Evolutionary conservation across 2,888 invertebrate genomes (phyloP).

Genomic region (Acleris cristana): DNA sequence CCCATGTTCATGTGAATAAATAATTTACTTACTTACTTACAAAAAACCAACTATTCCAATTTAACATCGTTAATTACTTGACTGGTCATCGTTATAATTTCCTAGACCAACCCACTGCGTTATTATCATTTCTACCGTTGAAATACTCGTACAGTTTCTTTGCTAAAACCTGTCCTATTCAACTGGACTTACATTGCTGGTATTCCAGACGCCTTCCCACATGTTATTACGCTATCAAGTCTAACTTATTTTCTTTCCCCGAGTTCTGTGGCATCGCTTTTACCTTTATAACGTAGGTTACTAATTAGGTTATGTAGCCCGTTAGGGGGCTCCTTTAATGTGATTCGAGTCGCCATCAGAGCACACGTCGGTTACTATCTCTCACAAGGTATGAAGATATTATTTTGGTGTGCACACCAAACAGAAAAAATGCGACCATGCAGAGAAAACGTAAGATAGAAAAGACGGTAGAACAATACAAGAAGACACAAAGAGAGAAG

Average conservation of each 20-base stretch:
- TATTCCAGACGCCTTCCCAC: slow-evolving; percentile 8
- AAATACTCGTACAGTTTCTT: slow-evolving; percentile 11
- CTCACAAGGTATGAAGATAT: background rate
- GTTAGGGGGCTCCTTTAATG: slow-evolving; percentile 7
- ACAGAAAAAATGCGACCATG: too few relatives aligned
- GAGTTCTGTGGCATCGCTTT: slow-evolving; percentile 13
- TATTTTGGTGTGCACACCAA: background rate
- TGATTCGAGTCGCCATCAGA: background rate
- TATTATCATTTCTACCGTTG: slow-evolving; percentile 13
- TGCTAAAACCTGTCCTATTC: slow-evolving; percentile 24
- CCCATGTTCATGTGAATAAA: too few relatives aligned
- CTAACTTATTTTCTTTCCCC: background rate
- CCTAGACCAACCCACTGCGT: background rate
- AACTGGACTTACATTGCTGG: slow-evolving; percentile 13
- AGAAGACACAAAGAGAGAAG: too few relatives aligned
- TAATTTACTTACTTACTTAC: too few relatives aligned
- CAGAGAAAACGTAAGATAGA: too few relatives aligned
- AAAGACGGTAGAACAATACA: too few relatives aligned
- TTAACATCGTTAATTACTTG: too few relatives aligned
- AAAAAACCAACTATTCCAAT: too few relatives aligned
- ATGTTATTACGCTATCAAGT: slow-evolving; percentile 10
- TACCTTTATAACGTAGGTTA: slow-evolving; percentile 8
- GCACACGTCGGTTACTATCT: slow-evolving; percentile 6
- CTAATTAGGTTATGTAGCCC: slow-evolving; percentile 13
- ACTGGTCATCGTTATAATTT: too few relatives aligned